Conservation (phyloP, 2,888 invertebrate genomes). For the Myathropa florea region DNA sequence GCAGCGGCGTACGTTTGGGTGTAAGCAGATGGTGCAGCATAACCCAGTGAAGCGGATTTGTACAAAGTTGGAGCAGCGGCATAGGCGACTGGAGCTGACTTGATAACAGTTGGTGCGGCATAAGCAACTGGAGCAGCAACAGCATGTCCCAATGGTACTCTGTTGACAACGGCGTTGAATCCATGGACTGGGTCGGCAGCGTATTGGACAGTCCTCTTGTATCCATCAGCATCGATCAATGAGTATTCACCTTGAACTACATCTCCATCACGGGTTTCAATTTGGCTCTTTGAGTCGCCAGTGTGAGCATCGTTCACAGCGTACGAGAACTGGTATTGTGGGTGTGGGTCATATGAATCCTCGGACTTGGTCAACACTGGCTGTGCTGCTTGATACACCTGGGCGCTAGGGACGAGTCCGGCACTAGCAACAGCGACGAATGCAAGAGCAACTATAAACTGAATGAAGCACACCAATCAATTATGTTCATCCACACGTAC, state of each 20-base stretch:
- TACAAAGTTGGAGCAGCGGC: slow-evolving; percentile 5
- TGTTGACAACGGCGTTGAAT: slow-evolving; percentile 81
- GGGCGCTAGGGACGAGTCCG: slow-evolving; percentile 66
- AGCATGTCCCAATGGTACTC: slow-evolving; percentile 75
- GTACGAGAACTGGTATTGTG: slow-evolving; percentile 76
- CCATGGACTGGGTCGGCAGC: slow-evolving; percentile 80
- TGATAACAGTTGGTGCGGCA: not conserved
- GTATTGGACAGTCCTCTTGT: slow-evolving; percentile 80
- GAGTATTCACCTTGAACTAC: slow-evolving; percentile 80
- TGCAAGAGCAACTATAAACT: slow-evolving; percentile 71
- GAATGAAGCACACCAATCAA: not conserved
- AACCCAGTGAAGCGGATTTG: slow-evolving; percentile 1
- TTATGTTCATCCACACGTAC: too few species aligned
- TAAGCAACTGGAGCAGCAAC: slow-evolving; percentile 33
- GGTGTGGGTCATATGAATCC: slow-evolving; percentile 60
- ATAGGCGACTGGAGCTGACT: not conserved
- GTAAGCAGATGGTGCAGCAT: slow-evolving; percentile 1
- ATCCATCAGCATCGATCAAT: slow-evolving; percentile 80
- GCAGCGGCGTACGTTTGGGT: not conserved
- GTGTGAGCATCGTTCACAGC: slow-evolving; percentile 79
- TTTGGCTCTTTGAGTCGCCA: slow-evolving; percentile 80
- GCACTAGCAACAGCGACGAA: slow-evolving; percentile 72
- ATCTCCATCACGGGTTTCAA: slow-evolving; percentile 80
- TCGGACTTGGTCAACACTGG: slow-evolving; percentile 31
- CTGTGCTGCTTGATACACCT: slow-evolving; percentile 69